These are phyloP conservation scores for Athene cunicularia DNA, from an alignment of 2,113 vertebrate genomes.

Conservation along the genomic window DNA sequence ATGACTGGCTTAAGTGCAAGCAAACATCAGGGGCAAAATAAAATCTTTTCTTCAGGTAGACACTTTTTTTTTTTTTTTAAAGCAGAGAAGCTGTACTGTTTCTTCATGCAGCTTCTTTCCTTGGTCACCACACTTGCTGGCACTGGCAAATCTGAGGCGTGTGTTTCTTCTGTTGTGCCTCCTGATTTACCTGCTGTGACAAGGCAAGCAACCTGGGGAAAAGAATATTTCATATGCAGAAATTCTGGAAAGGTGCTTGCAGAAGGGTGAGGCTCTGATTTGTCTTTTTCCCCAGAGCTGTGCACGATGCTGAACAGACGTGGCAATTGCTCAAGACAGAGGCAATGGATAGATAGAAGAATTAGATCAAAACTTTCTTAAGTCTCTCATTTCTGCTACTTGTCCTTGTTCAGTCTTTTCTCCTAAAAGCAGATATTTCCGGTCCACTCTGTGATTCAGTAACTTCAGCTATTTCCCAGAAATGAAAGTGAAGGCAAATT, in stretches of 20 bases:
- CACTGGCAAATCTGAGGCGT: not conserved
- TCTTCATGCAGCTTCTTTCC: not conserved
- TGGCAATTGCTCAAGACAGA: not conserved
- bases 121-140: not conserved
- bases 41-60: not conserved
- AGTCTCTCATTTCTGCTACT: not conserved
- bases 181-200: not conserved
- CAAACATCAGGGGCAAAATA: not conserved
- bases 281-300: not conserved
- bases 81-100: not conserved
- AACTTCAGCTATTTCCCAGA: fast-evolving
- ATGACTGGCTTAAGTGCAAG: not conserved
- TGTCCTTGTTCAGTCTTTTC: not conserved
- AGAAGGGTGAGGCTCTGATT: not conserved
- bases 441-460: not conserved
- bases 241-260: not conserved
- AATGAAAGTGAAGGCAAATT: not conserved
- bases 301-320: not conserved
- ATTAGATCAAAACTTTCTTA: not conserved
- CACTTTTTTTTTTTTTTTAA: not conserved
- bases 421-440: not conserved
- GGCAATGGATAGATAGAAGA: not conserved
- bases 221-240: not conserved
- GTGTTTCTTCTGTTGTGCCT: not conserved
- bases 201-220: not conserved